These are phyloP conservation scores for Vidua macroura DNA, from an alignment of 2,113 vertebrate species.

Conservation along the genomic window DNA sequence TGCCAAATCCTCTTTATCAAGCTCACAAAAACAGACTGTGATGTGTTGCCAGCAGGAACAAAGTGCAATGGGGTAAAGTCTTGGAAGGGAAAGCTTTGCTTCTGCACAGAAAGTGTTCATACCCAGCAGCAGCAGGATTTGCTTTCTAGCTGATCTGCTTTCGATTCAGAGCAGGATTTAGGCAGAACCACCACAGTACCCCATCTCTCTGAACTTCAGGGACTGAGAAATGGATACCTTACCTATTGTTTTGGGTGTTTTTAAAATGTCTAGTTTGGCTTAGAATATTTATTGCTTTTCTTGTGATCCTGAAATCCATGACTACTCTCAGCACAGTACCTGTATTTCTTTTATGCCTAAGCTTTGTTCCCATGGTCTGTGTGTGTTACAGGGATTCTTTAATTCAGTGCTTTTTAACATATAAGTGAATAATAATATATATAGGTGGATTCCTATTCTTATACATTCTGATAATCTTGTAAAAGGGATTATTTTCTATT, in stretches of 20 bases:
- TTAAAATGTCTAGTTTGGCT: background rate
- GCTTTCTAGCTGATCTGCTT: background rate
- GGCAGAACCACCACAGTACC: background rate
- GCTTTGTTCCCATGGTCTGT: background rate
- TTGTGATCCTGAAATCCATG: background rate
- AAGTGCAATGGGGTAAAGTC: background rate
- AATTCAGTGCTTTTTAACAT: background rate
- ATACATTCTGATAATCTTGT: background rate
- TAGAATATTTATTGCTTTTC: background rate
- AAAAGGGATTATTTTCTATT: background rate
- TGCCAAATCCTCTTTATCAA: constrained; percentile 38
- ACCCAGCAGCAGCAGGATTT: background rate
- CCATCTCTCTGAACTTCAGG: background rate
- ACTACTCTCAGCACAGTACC: background rate
- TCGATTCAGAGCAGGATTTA: background rate
- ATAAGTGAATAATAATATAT: background rate
- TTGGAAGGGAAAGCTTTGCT: background rate
- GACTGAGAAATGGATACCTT: background rate
- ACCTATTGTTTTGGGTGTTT: background rate
- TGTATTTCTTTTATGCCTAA: background rate
- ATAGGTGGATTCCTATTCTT: background rate
- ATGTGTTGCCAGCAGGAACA: constrained; percentile 19
- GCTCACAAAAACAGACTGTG: background rate
- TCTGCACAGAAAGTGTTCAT: background rate
- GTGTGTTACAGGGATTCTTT: background rate